These are phyloP conservation scores for Drosophila melanosoma DNA, from an alignment of 2,888 invertebrate genomes.

Conservation along the genomic window DNA sequence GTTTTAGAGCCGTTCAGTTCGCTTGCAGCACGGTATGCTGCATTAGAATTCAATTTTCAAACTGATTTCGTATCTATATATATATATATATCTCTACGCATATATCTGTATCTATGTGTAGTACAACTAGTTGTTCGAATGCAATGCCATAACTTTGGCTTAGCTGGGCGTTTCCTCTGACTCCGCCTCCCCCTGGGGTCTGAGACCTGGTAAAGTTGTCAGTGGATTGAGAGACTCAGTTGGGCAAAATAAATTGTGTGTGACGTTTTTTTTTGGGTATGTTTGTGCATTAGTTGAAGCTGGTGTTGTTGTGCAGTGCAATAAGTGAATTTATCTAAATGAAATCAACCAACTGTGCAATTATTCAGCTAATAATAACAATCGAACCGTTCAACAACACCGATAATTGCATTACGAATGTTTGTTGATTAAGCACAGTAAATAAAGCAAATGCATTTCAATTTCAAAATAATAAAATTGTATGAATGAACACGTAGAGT, in stretches of 20 bases:
- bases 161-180: slow-evolving; percentile 38
- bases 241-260: slow-evolving; percentile 60
- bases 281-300: slow-evolving; percentile 9
- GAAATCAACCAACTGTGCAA: slow-evolving; percentile 47
- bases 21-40: slow-evolving; percentile 56
- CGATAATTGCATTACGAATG: slow-evolving; percentile 33
- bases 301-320: slow-evolving; percentile 28
- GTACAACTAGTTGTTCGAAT: slow-evolving; percentile 41
- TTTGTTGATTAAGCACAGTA: not conserved
- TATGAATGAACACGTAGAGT: not conserved
- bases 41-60: slow-evolving; percentile 79
- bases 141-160: slow-evolving; percentile 75
- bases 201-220: slow-evolving; percentile 21
- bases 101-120: slow-evolving; percentile 23
- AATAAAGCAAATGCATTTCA: not conserved
- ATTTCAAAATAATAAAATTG: not conserved
- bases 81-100: not conserved
- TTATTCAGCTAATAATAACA: slow-evolving; percentile 41
- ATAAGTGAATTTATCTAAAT: slow-evolving; percentile 55
- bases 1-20: slow-evolving; percentile 25
- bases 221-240: slow-evolving; percentile 44
- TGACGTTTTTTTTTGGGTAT: slow-evolving; percentile 57
- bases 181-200: not conserved
- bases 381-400: slow-evolving; percentile 21
- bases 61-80: slow-evolving; percentile 66